Percentiles rank a stretch among this genome's conserved stretches.
phyloP scores from a whole-genome alignment of 1,140 invertebrate species.

The Drosophila arizonae region DNA sequence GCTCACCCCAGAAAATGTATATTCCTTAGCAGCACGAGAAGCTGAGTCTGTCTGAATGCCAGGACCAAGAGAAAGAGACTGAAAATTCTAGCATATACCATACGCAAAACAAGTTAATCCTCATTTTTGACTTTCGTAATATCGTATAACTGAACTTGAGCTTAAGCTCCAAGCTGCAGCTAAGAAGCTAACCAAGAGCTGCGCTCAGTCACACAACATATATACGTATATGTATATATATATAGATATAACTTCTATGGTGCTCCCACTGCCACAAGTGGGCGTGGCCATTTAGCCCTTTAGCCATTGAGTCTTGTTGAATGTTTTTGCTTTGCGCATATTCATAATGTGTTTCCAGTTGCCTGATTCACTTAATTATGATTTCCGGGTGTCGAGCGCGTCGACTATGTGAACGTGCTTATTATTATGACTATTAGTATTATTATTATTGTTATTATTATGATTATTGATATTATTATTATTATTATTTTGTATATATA shows the following conservation, averaged over 20 bases:
- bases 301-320: constrained; percentile 1
- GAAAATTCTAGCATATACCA: no score
- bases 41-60: no score
- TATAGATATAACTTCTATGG: background rate
- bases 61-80: no score
- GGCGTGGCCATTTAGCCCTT: background rate
- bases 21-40: no score
- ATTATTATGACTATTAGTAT: background rate
- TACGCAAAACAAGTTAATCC: no score
- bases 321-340: background rate
- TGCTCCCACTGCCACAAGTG: background rate
- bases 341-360: constrained; percentile 63
- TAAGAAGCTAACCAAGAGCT: no score
- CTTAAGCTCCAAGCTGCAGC: no score
- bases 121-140: no score
- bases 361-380: constrained; percentile 75
- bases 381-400: constrained; percentile 58
- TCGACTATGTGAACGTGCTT: background rate
- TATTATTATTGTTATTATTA: constrained; percentile 3
- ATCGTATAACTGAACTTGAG: no score
- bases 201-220: no score
- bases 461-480: constrained; percentile 1
- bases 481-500: constrained; percentile 30
- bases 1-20: no score
- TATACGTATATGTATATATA: background rate